Evolutionary conservation across 2,797 vertebrate genomes (phyloP), one percentile per base, ranked within the genome.

Genomic region (Syngnathus rostellatus): DNA sequence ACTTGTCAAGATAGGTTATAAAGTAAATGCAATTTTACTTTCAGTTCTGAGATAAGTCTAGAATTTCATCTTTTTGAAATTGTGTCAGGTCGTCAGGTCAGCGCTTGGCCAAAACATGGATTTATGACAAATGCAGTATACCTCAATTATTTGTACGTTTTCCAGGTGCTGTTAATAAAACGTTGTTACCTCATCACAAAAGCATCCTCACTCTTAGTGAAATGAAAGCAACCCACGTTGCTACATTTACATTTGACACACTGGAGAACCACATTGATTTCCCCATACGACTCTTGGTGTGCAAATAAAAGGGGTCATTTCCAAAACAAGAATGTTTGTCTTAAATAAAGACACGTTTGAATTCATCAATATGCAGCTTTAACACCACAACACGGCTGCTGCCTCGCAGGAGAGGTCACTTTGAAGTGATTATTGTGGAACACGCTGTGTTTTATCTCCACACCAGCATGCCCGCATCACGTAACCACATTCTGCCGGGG

Each of bases 401-500:
- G 37, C 23, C 45, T 17, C 17, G 0, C 50, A 51, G 58, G 21
- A 76, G 60, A 54, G 31, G 38, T 43, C 38, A 63, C 55, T 46
- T 9, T 46, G 41, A 72, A 57, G 53, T 69, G 5, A 54, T 23
- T 38, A n/a, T 68, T 66, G 19, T 65, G 65, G 53, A 54, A 54
- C 21, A 25, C 23, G 23, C 11, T 23, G n/a, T 66, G 19, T 66
- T 72, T 72, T 46, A 68, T 80, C 63, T 74, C 64, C 38, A 38
- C 38, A 68, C 75, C 71, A 73, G 69, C 72, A 73, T 72, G 67
- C 53, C 68, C 67, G 50, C 62, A 72, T 64, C 73, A 69, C 21
- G 7, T 1, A 64, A 68, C 45, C 72, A 68, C 76, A 79, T 79
- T 86, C 77, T 46, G 82, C 46, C 62, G 12, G 50, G 50, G 51